phyloP scores from a whole-genome alignment of 2,113 vertebrate genomes.

The Catharus bicknelli region DNA sequence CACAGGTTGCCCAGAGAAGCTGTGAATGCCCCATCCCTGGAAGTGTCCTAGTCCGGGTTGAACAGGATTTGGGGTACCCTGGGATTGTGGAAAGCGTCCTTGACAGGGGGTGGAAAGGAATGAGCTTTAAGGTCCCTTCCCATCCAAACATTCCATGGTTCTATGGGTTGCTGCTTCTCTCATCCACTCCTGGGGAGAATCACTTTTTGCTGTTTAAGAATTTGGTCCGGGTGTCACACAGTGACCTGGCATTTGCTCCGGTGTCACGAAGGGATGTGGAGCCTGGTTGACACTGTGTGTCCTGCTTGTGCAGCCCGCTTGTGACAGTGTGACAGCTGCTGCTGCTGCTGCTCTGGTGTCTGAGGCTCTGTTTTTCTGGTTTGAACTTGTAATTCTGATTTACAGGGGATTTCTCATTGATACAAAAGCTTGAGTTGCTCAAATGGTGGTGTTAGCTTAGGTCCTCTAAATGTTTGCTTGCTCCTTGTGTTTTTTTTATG shows the following conservation, averaged over 20 bases:
- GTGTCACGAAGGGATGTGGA: accelerated
- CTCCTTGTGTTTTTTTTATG: background rate
- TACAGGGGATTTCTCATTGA: background rate
- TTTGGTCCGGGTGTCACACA: background rate
- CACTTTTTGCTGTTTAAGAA: background rate
- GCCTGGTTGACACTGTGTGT: accelerated
- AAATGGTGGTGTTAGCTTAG: background rate
- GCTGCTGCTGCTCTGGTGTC: accelerated
- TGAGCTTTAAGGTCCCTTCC: background rate
- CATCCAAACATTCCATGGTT: background rate
- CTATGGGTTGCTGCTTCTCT: background rate
- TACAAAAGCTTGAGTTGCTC: background rate
- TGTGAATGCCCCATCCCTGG: background rate
- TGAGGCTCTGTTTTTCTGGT: background rate
- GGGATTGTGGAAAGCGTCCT: background rate
- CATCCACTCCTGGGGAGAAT: background rate
- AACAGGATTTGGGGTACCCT: background rate
- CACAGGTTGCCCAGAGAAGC: background rate
- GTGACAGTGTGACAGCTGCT: background rate
- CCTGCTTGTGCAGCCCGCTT: background rate
- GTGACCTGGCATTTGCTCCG: background rate
- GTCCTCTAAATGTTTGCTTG: background rate
- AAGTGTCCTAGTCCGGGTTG: background rate
- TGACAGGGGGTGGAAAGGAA: accelerated
- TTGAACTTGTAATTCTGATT: background rate